Conservation (phyloP, 92 coral and sea anemone genomes). For the Phenganax stokvisi region DNA sequence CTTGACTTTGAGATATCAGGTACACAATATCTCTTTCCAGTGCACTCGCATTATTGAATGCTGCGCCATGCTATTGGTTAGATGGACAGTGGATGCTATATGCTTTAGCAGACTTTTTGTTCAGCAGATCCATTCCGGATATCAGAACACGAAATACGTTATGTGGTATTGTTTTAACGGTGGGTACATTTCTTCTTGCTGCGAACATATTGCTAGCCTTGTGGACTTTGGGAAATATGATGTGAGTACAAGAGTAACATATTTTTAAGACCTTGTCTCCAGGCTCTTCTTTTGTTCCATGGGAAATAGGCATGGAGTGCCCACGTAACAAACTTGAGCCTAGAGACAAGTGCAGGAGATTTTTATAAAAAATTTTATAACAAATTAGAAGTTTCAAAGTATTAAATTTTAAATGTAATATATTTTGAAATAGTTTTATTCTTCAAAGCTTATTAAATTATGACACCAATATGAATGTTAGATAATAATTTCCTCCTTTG, state of each 20-base stretch:
- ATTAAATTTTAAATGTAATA: too few species aligned
- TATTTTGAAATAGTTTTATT: too few species aligned
- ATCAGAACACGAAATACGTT: slow-evolving; percentile 75
- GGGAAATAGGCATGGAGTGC: too few species aligned
- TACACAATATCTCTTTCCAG: slow-evolving; percentile 86
- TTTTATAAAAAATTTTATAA: too few species aligned
- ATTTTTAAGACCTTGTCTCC: neutral
- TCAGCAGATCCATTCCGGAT: slow-evolving; percentile 59
- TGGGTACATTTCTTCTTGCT: slow-evolving; percentile 78
- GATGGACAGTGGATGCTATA: slow-evolving; percentile 98
- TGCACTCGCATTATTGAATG: slow-evolving; percentile 79
- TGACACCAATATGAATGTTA: too few species aligned
- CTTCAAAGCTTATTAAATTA: too few species aligned
- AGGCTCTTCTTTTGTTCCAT: neutral
- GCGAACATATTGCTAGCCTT: slow-evolving; percentile 85
- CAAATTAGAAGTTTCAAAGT: too few species aligned
- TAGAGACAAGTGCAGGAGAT: too few species aligned
- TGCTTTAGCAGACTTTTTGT: slow-evolving; percentile 70
- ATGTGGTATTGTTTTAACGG: slow-evolving; percentile 70
- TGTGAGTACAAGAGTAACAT: neutral
- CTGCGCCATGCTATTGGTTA: slow-evolving; percentile 87
- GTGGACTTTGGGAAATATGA: slow-evolving; percentile 84
- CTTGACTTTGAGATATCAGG: slow-evolving; percentile 49
- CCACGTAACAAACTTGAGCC: too few species aligned
- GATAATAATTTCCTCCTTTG: too few species aligned